Evolutionary conservation across 2,888 invertebrate genomes (phyloP).

Genomic region (Maniola hyperantus): DNA sequence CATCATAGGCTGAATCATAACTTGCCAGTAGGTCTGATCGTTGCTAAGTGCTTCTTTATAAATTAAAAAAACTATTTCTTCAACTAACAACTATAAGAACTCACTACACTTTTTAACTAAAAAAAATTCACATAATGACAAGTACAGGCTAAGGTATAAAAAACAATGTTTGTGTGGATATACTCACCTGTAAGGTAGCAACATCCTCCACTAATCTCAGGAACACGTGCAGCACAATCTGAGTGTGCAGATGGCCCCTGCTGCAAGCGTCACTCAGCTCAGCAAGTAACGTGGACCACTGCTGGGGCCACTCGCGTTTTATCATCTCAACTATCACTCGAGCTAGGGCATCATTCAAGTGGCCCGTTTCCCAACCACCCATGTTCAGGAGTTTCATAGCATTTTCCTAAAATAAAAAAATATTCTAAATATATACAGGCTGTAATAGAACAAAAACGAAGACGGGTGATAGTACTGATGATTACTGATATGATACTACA

Average conservation of each 20-base stretch:
- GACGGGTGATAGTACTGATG: too few relatives aligned
- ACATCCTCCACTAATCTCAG: slow-evolving; percentile 96
- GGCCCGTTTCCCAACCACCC: slow-evolving; percentile 88
- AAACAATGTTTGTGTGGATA: too few relatives aligned
- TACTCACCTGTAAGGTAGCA: slow-evolving; percentile 89
- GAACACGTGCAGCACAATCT: slow-evolving; percentile 94
- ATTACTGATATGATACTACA: too few relatives aligned
- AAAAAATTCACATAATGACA: too few relatives aligned
- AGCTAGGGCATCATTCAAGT: slow-evolving; percentile 92
- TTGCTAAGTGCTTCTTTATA: too few relatives aligned
- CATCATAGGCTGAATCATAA: too few relatives aligned
- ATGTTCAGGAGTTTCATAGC: slow-evolving; percentile 93
- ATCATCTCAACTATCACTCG: slow-evolving; percentile 98
- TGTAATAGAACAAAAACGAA: too few relatives aligned
- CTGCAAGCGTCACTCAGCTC: slow-evolving; percentile 93
- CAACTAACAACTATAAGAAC: too few relatives aligned
- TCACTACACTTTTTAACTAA: too few relatives aligned
- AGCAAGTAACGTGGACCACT: slow-evolving; percentile 93
- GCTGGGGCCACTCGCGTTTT: slow-evolving; percentile 98
- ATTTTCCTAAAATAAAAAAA: slow-evolving; percentile 84
- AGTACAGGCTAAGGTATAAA: too few relatives aligned
- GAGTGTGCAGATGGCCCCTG: slow-evolving; percentile 93
- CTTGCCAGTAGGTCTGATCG: too few relatives aligned
- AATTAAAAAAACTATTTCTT: too few relatives aligned
- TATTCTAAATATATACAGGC: background rate